These are phyloP conservation scores for Oncorhynchus mykiss DNA, from an alignment of 2,113 vertebrate genomes.

Conservation along the genomic window DNA sequence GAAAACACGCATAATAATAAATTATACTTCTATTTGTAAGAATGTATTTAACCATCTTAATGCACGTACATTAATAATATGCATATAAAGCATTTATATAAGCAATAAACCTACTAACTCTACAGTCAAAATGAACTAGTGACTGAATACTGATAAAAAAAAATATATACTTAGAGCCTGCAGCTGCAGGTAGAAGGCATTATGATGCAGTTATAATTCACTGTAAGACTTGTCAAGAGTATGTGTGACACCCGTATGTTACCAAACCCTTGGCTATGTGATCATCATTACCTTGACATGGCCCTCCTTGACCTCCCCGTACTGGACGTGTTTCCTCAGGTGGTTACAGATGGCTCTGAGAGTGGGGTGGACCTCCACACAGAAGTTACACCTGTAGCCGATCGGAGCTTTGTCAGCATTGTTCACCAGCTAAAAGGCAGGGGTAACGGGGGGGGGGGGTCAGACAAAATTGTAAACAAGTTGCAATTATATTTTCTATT, in stretches of 20 bases:
- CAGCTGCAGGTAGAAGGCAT: not conserved
- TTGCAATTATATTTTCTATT: not conserved
- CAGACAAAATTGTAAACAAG: not conserved
- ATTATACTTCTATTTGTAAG: not conserved
- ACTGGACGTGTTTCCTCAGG: constrained; percentile 95
- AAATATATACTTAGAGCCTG: not conserved
- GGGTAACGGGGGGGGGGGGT: not conserved
- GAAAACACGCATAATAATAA: not conserved
- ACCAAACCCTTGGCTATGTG: too few relatives aligned
- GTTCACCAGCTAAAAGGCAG: constrained; percentile 50
- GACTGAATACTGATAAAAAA: not conserved
- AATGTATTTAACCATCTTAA: not conserved
- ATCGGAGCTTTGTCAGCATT: constrained; percentile 67
- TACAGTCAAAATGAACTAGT: not conserved
- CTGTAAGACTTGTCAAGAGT: too few relatives aligned
- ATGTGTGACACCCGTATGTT: too few relatives aligned
- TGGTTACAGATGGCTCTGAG: constrained; percentile 98
- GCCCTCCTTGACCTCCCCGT: constrained; percentile 82
- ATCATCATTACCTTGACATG: constrained; percentile 75
- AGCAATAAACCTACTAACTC: not conserved
- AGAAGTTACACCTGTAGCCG: constrained; percentile 97
- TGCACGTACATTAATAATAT: not conserved
- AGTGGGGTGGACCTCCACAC: constrained; percentile 92
- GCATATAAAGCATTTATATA: not conserved
- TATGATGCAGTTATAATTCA: not conserved